Conservation (phyloP, 2,113 vertebrate species). For the Psophia crepitans region DNA sequence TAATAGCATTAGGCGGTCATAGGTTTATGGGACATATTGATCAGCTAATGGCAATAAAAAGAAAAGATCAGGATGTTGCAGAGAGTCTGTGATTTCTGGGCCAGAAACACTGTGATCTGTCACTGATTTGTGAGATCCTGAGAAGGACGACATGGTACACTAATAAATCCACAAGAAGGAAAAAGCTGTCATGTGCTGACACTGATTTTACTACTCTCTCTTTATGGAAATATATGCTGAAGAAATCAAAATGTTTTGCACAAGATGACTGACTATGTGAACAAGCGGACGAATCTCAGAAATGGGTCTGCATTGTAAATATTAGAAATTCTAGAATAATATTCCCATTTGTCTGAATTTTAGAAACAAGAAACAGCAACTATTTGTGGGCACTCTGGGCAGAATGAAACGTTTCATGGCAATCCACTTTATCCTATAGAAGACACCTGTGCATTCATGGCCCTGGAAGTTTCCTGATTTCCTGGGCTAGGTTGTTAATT, state of each 20-base stretch:
- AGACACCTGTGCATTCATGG: background rate
- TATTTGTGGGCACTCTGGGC: background rate
- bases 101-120: background rate
- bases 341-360: background rate
- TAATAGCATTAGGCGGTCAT: background rate
- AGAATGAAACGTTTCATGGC: background rate
- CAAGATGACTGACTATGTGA: background rate
- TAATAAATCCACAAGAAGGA: background rate
- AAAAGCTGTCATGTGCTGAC: background rate
- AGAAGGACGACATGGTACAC: background rate
- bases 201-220: background rate
- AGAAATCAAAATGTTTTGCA: background rate
- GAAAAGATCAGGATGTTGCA: background rate
- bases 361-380: background rate
- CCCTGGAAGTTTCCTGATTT: background rate
- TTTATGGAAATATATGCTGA: background rate
- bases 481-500: background rate
- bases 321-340: background rate
- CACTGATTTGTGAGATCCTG: background rate
- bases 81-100: background rate
- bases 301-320: background rate
- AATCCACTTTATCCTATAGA: background rate
- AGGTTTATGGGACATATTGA: background rate
- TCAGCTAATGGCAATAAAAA: slow-evolving; percentile 17
- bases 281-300: background rate